Conservation (phyloP, 2,888 invertebrate genomes). For the Apamea crenata region DNA sequence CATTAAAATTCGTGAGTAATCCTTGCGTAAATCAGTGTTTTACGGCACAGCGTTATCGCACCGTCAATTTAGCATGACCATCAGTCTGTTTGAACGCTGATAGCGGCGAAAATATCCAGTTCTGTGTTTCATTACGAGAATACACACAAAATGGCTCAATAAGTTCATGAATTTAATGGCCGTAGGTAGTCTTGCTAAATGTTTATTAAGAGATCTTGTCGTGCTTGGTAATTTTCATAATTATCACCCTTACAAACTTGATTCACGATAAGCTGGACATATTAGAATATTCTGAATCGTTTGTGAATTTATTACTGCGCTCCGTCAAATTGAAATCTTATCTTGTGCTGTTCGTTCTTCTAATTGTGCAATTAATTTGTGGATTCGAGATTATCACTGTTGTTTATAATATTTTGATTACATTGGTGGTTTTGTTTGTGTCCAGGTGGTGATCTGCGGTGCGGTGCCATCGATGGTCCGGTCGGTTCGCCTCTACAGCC, state of each 20-base stretch:
- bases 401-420: constrained; percentile 35
- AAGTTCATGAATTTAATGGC: constrained; percentile 65
- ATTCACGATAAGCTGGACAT: constrained; percentile 61
- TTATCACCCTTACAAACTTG: constrained; percentile 67
- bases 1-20: constrained; percentile 75
- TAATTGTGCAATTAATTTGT: constrained; percentile 52
- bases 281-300: constrained; percentile 61
- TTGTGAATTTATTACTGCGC: constrained; percentile 53
- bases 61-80: constrained; percentile 78
- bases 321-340: constrained; percentile 59
- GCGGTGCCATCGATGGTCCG: constrained; percentile 93
- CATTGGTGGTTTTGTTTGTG: constrained; percentile 49
- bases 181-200: constrained; percentile 65
- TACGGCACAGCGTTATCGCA: constrained; percentile 76
- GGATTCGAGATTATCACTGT: constrained; percentile 27
- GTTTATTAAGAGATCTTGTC: constrained; percentile 69
- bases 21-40: constrained; percentile 77
- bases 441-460: constrained; percentile 93
- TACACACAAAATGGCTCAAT: constrained; percentile 64
- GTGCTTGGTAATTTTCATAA: constrained; percentile 69
- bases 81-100: constrained; percentile 66
- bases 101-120: constrained; percentile 62
- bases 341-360: constrained; percentile 53
- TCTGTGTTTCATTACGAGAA: constrained; percentile 58
- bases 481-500: constrained; percentile 93